Base-by-base conservation (phyloP, 2,113 vertebrate genomes). In the Clarias macrocephalus region DNA sequence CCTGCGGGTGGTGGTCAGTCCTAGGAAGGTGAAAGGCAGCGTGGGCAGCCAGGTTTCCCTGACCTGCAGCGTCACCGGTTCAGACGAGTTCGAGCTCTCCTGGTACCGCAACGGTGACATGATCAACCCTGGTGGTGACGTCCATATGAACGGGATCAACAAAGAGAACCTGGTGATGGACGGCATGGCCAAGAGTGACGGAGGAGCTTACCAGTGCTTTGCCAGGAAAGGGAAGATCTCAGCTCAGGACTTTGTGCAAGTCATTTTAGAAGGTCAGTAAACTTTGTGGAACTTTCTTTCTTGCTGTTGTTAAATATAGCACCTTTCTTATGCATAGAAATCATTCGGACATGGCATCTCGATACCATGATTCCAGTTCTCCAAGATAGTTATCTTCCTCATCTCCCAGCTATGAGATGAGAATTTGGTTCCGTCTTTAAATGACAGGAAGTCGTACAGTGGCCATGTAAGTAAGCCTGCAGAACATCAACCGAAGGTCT, bases 21-120 rank as follows among this genome's bases (percentile, higher is more conserved):
- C 98, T 5, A 95, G 97, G 89, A 99, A 98, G 92, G 97, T 99
- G 87, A 99, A 98, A 88, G 98, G 97, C 94, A 99, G 98, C 0
- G 98, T 99, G 88, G 98, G 98, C 0, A 99, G 98, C 92, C 98
- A 99, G 92, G 97, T 99, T 86, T 97, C 98, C 85, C 93, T 99
- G 92, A 97, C 98, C 92, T 99, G 98, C 91, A 98, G 96, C 0
- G 96, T 99, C 81, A 97, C 96, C 0, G 97, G 98, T 83, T 97
- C 96, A 0, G 97, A 99, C 23, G 98, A 99, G 88, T 98, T 97
- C 57, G 97, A 98, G 81, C 95, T 99, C 9, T 97, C 97, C 83
- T 99, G 98, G 98, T 99, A 99, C 91, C 96, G 97, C 59, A 99
- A 99, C 0, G 98, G 97, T 3, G 98, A 99, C 91, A 96, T 98